Conservation (phyloP, 2,888 invertebrate genomes). For the Candidula unifasciata region DNA sequence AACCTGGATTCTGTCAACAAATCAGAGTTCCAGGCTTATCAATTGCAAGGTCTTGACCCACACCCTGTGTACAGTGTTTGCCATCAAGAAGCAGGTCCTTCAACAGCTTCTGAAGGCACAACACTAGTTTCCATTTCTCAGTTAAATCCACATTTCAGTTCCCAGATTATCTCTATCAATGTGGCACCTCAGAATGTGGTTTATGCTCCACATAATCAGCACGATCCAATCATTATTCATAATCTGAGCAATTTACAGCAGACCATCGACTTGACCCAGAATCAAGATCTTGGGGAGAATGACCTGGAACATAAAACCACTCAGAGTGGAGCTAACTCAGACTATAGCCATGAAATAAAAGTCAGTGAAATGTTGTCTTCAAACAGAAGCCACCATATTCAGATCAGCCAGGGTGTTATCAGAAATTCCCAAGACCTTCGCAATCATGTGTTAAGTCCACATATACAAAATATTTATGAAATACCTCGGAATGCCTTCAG, state of each 20-base stretch:
- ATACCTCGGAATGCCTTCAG: constrained; percentile 17
- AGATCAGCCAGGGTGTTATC: constrained; percentile 31
- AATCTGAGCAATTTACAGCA: neutral
- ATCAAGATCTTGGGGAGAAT: neutral
- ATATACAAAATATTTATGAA: constrained; percentile 19
- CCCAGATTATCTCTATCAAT: constrained; percentile 44
- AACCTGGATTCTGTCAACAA: constrained; percentile 31
- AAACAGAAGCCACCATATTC: neutral
- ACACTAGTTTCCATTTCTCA: constrained; percentile 37
- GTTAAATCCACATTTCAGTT: constrained; percentile 33
- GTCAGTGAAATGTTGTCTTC: constrained; percentile 1
- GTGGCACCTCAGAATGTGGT: constrained; percentile 29
- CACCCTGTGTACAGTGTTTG: neutral
- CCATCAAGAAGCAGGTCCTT: constrained; percentile 7
- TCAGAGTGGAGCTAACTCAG: neutral
- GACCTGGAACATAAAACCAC: neutral
- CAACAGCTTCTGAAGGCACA: neutral
- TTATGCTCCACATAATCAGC: constrained; percentile 39
- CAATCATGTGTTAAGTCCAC: neutral
- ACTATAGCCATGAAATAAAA: constrained; percentile 17
- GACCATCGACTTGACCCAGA: neutral
- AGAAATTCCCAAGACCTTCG: neutral
- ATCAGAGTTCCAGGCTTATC: constrained; percentile 28
- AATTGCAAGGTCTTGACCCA: constrained; percentile 15
- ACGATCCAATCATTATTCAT: constrained; percentile 41